Conservation (phyloP, 2,113 vertebrate genomes). For the Zeus faber region DNA sequence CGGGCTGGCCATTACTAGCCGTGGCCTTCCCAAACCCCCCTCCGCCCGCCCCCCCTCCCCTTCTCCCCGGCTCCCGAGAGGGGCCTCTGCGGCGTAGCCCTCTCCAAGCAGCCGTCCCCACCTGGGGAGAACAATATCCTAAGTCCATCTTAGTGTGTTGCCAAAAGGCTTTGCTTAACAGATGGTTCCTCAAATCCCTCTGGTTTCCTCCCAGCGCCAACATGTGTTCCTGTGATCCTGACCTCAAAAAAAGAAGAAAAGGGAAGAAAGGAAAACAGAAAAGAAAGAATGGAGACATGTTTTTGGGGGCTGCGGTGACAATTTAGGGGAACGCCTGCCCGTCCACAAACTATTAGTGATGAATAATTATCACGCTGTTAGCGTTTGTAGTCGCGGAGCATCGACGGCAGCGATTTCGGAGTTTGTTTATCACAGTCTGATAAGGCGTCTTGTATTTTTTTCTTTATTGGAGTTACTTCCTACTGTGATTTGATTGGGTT, state of each 20-base stretch:
- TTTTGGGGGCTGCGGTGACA: too few relatives aligned
- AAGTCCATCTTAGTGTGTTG: conserved; percentile 73
- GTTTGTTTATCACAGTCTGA: too few relatives aligned
- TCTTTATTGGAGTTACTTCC: too few relatives aligned
- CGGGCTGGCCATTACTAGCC: conserved; percentile 23
- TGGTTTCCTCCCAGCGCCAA: conserved; percentile 67
- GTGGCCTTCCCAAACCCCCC: conserved; percentile 44
- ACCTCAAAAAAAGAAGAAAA: conserved; percentile 57
- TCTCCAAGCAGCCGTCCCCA: conserved; percentile 59
- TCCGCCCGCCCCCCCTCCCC: conserved; percentile 20
- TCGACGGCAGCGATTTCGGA: too few relatives aligned
- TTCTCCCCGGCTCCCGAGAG: conserved; percentile 8
- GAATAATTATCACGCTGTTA: too few relatives aligned
- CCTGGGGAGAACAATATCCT: conserved; percentile 79
- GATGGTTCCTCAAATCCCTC: conserved; percentile 78
- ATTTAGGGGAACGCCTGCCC: too few relatives aligned
- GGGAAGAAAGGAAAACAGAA: too few relatives aligned
- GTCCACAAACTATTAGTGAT: too few relatives aligned
- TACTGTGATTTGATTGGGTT: too few relatives aligned
- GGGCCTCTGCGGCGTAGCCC: conserved; percentile 10
- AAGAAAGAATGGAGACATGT: conserved; percentile 13
- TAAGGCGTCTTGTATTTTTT: too few relatives aligned
- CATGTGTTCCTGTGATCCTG: conserved; percentile 67
- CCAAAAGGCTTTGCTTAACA: conserved; percentile 73
- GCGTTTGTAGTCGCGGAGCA: too few relatives aligned